phyloP scores from a whole-genome alignment of 92 coral and sea anemone genomes.

The Epizoanthus rinbou region DNA sequence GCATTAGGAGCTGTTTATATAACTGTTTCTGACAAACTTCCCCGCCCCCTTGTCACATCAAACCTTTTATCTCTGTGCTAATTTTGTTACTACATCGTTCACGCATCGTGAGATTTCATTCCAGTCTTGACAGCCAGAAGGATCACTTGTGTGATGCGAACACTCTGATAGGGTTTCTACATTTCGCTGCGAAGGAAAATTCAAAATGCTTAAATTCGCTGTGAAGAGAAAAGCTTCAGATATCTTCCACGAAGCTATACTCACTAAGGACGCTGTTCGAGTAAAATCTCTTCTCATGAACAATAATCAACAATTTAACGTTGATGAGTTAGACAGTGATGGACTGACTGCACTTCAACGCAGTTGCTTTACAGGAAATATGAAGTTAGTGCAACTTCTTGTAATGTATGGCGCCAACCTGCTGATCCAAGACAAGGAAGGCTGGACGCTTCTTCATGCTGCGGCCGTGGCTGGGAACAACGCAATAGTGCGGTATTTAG shows the following conservation, averaged over 20 bases:
- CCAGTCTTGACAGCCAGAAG: not conserved
- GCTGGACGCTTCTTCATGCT: conserved; percentile 97
- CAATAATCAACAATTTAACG: conserved; percentile 78
- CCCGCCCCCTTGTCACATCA: conserved; percentile 39
- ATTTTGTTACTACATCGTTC: not conserved
- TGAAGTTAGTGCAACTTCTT: conserved; percentile 83
- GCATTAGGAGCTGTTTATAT: conserved; percentile 44
- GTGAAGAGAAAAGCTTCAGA: conserved; percentile 86
- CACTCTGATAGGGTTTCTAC: not conserved
- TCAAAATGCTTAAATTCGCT: conserved; percentile 89
- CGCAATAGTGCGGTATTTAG: conserved; percentile 83
- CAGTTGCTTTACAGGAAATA: conserved; percentile 84
- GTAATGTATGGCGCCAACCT: conserved; percentile 88
- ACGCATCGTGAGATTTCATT: conserved; percentile 14
- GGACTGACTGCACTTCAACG: conserved; percentile 97
- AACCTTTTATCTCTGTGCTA: conserved; percentile 29
- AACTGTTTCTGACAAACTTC: conserved; percentile 46
- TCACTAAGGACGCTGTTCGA: conserved; percentile 75
- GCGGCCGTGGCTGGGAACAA: conserved; percentile 93
- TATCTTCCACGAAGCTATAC: conserved; percentile 91
- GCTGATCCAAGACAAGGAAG: conserved; percentile 92
- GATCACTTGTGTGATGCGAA: not conserved
- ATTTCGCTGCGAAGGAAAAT: not conserved
- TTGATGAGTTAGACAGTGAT: conserved; percentile 92
- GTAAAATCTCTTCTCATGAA: conserved; percentile 75